Evolutionary conservation across 2,797 vertebrate species (phyloP).

Genomic region (Parambassis ranga): DNA sequence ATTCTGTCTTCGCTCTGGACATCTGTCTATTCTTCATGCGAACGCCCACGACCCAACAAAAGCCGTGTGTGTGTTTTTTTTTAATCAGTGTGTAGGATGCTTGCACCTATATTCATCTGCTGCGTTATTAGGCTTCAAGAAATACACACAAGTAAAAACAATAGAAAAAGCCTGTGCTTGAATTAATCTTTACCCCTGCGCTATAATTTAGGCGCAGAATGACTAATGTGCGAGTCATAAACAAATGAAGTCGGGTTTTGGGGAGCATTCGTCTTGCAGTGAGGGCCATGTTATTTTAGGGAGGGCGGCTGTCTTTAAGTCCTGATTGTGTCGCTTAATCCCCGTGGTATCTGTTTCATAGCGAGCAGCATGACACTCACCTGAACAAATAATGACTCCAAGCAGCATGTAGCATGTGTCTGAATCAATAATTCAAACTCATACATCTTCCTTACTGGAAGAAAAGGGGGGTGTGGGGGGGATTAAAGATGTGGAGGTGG

Average conservation of each 20-base stretch:
- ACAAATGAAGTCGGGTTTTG: conserved; percentile 77
- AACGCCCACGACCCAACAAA: conserved; percentile 46
- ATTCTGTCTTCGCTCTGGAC: conserved; percentile 43
- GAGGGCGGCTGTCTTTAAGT: conserved; percentile 78
- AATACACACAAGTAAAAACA: conserved; percentile 59
- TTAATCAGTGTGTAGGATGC: conserved; percentile 56
- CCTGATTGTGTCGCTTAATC: conserved; percentile 81
- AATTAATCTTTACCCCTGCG: conserved; percentile 71
- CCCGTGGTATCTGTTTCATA: conserved; percentile 76
- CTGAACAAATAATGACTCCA: conserved; percentile 81
- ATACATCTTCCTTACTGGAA: conserved; percentile 78
- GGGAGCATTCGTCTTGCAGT: conserved; percentile 75
- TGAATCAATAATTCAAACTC: conserved; percentile 81
- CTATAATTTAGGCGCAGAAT: conserved; percentile 74
- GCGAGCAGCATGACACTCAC: conserved; percentile 77
- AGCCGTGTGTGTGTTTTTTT: conserved; percentile 22
- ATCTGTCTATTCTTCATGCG: conserved; percentile 53
- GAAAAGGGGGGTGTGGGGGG: conserved; percentile 18
- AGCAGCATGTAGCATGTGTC: conserved; percentile 78
- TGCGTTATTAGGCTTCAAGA: conserved; percentile 58
- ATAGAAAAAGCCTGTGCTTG: conserved; percentile 57
- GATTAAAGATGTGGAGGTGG: conserved; percentile 60
- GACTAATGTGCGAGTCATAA: conserved; percentile 78
- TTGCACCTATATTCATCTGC: conserved; percentile 65
- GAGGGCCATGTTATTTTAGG: conserved; percentile 76